Evolutionary conservation across 2,797 vertebrate species (phyloP).

Genomic region (Phoebastria nigripes): DNA sequence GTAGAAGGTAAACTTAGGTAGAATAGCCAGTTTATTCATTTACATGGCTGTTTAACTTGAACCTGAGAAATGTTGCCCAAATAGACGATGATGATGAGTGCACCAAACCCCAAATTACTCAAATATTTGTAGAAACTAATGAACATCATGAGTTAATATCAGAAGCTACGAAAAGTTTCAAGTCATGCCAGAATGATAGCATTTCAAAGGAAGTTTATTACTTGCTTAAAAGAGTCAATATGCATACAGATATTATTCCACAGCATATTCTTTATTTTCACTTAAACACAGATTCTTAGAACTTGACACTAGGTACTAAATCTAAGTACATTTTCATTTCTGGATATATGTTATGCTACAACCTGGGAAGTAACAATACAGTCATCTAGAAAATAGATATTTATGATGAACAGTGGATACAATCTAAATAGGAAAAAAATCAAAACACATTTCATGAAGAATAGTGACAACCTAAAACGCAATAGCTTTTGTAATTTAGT

Average conservation of each 20-base stretch:
- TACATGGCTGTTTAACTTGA: background rate
- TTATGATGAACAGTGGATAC: slow-evolving; percentile 52
- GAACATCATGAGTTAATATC: background rate
- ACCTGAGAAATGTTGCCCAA: background rate
- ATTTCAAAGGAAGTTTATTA: slow-evolving; percentile 23
- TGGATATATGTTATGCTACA: slow-evolving; percentile 62
- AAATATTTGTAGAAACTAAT: background rate
- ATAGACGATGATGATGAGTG: background rate
- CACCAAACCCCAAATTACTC: background rate
- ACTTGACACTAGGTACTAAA: slow-evolving; percentile 68
- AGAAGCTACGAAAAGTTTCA: background rate
- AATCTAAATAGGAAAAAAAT: slow-evolving; percentile 48
- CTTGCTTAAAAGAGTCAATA: slow-evolving; percentile 69
- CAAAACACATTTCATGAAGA: slow-evolving; percentile 16
- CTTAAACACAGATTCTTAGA: slow-evolving; percentile 60
- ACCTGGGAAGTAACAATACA: slow-evolving; percentile 52
- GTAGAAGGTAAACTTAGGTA: background rate
- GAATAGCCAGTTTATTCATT: background rate
- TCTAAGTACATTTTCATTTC: slow-evolving; percentile 73
- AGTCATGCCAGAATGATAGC: background rate
- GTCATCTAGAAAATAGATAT: slow-evolving; percentile 42
- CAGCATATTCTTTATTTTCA: slow-evolving; percentile 77
- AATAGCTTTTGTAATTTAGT: background rate
- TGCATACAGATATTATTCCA: slow-evolving; percentile 75
- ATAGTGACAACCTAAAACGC: slow-evolving; percentile 46